Conservation (phyloP, 2,113 vertebrate genomes). For the Nyctereutes procyonoides region DNA sequence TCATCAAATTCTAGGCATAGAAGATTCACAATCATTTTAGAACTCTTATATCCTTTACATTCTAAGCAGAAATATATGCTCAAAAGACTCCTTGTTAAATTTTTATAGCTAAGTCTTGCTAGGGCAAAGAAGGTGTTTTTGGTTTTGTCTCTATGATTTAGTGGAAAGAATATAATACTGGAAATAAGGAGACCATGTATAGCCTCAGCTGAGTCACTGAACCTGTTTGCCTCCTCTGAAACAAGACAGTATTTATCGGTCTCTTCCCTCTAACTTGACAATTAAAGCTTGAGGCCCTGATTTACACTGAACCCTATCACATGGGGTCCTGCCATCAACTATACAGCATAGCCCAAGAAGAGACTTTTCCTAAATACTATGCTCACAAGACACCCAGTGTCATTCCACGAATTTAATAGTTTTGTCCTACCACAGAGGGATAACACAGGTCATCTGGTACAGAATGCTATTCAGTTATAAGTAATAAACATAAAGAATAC, state of each 20-base stretch:
- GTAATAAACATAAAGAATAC: background rate
- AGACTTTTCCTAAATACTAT: background rate
- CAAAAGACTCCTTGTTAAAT: background rate
- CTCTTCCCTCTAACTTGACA: background rate
- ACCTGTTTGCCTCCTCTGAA: background rate
- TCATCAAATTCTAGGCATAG: background rate
- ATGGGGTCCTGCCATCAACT: background rate
- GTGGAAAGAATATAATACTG: background rate
- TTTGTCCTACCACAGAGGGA: background rate
- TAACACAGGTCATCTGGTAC: background rate
- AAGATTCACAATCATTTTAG: conserved; percentile 5
- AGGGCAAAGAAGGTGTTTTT: background rate
- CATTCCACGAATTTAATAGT: background rate
- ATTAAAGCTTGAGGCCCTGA: background rate
- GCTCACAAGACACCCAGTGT: background rate
- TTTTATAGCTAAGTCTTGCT: background rate
- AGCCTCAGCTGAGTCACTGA: background rate
- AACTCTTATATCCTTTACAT: background rate
- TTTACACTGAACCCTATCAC: background rate
- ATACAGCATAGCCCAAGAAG: background rate
- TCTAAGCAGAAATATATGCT: background rate
- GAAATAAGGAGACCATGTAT: background rate
- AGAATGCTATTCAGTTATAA: conserved; percentile 35
- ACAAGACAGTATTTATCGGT: background rate
- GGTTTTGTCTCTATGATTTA: background rate